Evolutionary conservation across 1,140 invertebrate species (phyloP).

Genomic region (Drosophila parabipectinata): DNA sequence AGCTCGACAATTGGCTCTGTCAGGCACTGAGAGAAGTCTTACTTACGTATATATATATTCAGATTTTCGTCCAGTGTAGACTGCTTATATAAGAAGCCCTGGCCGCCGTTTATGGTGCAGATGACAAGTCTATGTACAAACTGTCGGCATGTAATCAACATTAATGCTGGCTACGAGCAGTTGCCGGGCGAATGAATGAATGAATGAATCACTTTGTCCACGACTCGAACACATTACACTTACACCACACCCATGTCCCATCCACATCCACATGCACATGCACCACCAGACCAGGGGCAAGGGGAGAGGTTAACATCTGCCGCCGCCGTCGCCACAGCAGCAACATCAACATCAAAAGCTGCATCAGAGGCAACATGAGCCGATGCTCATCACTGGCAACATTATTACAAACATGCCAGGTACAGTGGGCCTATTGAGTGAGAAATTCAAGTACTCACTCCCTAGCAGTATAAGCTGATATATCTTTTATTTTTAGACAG

Average conservation of each 20-base stretch:
- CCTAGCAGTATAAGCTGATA: too few relatives aligned
- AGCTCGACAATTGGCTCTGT: constrained; percentile 45
- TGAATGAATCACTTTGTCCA: constrained; percentile 64
- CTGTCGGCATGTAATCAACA: constrained; percentile 73
- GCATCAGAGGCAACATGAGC: constrained; percentile 57
- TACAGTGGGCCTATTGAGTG: constrained; percentile 17
- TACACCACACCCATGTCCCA: constrained; percentile 7
- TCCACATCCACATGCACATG: not conserved
- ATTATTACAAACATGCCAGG: constrained; percentile 71
- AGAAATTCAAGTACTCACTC: too few relatives aligned
- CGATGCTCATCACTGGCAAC: constrained; percentile 70
- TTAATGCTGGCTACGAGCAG: constrained; percentile 64
- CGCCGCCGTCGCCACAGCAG: constrained; percentile 38
- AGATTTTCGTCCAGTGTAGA: not conserved
- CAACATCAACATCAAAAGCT: constrained; percentile 53
- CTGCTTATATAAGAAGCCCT: not conserved
- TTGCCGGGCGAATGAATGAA: constrained; percentile 59
- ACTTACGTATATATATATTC: too few relatives aligned
- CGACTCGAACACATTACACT: constrained; percentile 36
- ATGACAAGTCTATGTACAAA: constrained; percentile 74
- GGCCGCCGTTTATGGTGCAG: constrained; percentile 43
- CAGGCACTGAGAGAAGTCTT: constrained; percentile 9
- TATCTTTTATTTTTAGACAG: too few relatives aligned
- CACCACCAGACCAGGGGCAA: not conserved
- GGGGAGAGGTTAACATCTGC: constrained; percentile 55